phyloP scores from a whole-genome alignment of 2,888 invertebrate species.

The Argynnis bischoffii region DNA sequence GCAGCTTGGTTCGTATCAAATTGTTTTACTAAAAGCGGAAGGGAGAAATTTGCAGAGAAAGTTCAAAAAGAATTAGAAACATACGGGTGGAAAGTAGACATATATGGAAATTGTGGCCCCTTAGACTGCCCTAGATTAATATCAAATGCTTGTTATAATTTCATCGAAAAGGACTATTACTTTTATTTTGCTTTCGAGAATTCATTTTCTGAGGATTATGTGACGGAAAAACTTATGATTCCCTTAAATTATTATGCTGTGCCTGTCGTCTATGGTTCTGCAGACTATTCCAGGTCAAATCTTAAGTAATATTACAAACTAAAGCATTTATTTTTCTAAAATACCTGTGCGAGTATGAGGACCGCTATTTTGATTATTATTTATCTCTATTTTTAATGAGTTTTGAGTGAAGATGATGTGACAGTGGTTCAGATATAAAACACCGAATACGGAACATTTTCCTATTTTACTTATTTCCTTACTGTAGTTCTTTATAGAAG shows the following conservation, averaged over 20 bases:
- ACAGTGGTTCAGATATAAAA: too few species aligned
- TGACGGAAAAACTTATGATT: slow-evolving; percentile 57
- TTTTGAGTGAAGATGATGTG: too few species aligned
- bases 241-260: slow-evolving; percentile 79
- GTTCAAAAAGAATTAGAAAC: slow-evolving; percentile 38
- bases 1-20: slow-evolving; percentile 51
- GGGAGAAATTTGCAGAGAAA: slow-evolving; percentile 39
- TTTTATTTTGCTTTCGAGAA: slow-evolving; percentile 59
- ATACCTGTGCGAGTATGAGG: too few species aligned
- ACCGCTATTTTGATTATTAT: too few species aligned
- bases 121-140: slow-evolving; percentile 38
- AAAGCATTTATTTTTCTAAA: too few species aligned
- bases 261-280: slow-evolving; percentile 85
- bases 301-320: slow-evolving; percentile 48
- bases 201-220: slow-evolving; percentile 52
- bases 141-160: slow-evolving; percentile 42
- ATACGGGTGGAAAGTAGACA: slow-evolving; percentile 43
- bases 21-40: slow-evolving; percentile 42
- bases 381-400: too few species aligned
- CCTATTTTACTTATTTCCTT: too few species aligned
- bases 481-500: too few species aligned
- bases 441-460: too few species aligned
- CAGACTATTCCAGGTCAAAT: slow-evolving; percentile 79
- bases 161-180: slow-evolving; percentile 52
- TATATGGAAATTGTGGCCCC: slow-evolving; percentile 47